These are phyloP conservation scores for Cosmia trapezina DNA, from an alignment of 2,888 invertebrate species.

Conservation along the genomic window DNA sequence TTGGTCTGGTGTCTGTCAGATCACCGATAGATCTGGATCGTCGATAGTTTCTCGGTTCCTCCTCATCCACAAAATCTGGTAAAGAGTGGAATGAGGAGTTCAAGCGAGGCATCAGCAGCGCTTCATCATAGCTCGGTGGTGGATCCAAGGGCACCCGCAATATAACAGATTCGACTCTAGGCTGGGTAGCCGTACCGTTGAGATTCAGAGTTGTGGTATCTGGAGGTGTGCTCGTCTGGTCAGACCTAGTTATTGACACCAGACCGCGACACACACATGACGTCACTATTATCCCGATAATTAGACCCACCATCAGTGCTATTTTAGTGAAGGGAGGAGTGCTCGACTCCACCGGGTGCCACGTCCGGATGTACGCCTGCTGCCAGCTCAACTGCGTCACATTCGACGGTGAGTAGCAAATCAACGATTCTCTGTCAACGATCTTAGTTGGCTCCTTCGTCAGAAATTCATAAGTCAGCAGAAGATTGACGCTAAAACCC, in stretches of 20 bases:
- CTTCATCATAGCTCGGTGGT: slow-evolving; percentile 94
- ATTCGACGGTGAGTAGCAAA: slow-evolving; percentile 92
- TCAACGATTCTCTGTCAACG: slow-evolving; percentile 83
- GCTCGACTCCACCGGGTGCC: slow-evolving; percentile 87
- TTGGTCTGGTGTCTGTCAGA: slow-evolving; percentile 80
- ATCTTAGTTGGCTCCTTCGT: slow-evolving; percentile 89
- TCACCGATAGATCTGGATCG: slow-evolving; percentile 88
- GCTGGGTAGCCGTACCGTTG: slow-evolving; percentile 73
- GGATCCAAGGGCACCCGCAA: slow-evolving; percentile 83
- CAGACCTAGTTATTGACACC: slow-evolving; percentile 83
- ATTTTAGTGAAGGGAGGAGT: slow-evolving; percentile 89
- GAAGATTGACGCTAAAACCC: slow-evolving; percentile 90
- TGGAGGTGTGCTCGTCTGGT: slow-evolving; percentile 76
- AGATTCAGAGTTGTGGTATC: slow-evolving; percentile 84
- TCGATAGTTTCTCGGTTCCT: slow-evolving; percentile 75
- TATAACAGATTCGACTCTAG: slow-evolving; percentile 78
- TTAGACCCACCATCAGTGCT: slow-evolving; percentile 87
- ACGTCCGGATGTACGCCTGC: slow-evolving; percentile 91
- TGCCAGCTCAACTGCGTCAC: slow-evolving; percentile 93
- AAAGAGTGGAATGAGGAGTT: slow-evolving; percentile 91
- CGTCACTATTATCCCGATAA: slow-evolving; percentile 89
- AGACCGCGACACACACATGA: slow-evolving; percentile 90
- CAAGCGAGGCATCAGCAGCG: slow-evolving; percentile 93
- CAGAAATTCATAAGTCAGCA: slow-evolving; percentile 91
- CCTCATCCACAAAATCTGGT: slow-evolving; percentile 85